phyloP scores from a whole-genome alignment of 2,888 invertebrate species.

The Anthophora plumipes region DNA sequence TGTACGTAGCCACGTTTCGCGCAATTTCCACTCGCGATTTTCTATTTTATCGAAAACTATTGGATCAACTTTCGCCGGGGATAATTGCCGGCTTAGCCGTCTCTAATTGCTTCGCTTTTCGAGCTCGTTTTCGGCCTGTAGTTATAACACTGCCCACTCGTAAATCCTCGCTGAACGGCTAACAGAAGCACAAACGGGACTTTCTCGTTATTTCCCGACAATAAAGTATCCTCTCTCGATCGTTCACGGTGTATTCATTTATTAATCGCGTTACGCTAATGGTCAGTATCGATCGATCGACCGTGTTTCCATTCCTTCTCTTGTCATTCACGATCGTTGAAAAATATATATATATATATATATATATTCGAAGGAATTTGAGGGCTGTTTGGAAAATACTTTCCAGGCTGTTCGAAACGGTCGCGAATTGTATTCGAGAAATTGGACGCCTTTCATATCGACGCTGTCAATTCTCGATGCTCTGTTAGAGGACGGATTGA shows the following conservation, averaged over 20 bases:
- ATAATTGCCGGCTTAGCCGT: conserved; percentile 25
- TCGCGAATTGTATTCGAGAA: background rate
- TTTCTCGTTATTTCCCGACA: conserved; percentile 4
- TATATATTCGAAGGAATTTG: too few species aligned
- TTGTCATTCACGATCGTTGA: background rate
- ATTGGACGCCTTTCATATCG: background rate
- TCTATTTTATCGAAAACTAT: conserved; percentile 16
- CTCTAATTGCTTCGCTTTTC: conserved; percentile 29
- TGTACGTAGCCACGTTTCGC: background rate
- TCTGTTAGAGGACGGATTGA: conserved; percentile 18
- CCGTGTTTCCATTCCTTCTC: background rate
- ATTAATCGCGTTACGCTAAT: conserved; percentile 23
- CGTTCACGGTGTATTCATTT: background rate
- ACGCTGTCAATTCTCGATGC: conserved; percentile 21
- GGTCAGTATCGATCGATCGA: conserved; percentile 3
- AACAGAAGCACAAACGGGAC: background rate
- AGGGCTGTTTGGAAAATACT: too few species aligned
- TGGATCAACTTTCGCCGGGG: conserved; percentile 10
- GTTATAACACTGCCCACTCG: conserved; percentile 27
- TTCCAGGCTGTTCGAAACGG: background rate
- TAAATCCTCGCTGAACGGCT: conserved; percentile 38
- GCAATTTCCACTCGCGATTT: conserved; percentile 17
- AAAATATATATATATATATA: too few species aligned
- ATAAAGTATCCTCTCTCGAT: background rate
- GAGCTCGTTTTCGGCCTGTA: conserved; percentile 12